Evolutionary conservation across 2,113 vertebrate genomes (phyloP), one percentile per base, ranked within the genome.

Genomic region (Galeopterus variegatus): DNA sequence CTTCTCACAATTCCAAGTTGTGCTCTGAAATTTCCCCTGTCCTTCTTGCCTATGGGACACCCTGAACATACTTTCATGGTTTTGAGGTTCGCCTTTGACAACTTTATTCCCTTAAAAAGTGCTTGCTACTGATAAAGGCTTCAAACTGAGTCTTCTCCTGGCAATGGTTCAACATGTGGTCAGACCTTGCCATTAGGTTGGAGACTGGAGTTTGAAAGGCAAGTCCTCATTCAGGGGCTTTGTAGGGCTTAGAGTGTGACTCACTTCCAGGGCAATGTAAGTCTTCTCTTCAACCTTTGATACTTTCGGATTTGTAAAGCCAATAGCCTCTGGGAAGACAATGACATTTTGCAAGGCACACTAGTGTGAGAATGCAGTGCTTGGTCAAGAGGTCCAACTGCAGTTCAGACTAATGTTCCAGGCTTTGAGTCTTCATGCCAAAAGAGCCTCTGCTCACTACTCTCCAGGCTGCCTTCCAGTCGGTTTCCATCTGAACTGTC

Each of bases 371-470:
- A 94, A 60, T 3, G 97, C 64, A 94, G 98, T 94, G 97, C 96
- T 93, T 72, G 86, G 96, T 94, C 80, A 86, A 56, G 79, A 69
- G 89, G 86, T 72, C 90, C 82, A 6, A 52, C 60, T 11, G 82
- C 8, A 67, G 94, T 79, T 99, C 99, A 99, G 92, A 99, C 99
- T 52, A 99, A 99, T 0, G 99, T 99, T 98, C 99, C 99, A 0
- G 99, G 99, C 97, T 99, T 99, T 14, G 99, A 99, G 96, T 99
- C 99, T 97, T 99, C 99, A 0, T 99, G 99, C 99, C 99, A 99
- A 85, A 98, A 98, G 18, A 99, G 96, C 95, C 98, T 99, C 98
- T 99, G 98, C 80, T 99, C 99, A 0, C 98, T 98, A 7, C 98
- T 98, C 69, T 99, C 99, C 98, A 98, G 96, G 96, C 97, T 97